Base-by-base conservation (phyloP, 2,797 vertebrate species). In the Kryptolebias ocellatus region DNA sequence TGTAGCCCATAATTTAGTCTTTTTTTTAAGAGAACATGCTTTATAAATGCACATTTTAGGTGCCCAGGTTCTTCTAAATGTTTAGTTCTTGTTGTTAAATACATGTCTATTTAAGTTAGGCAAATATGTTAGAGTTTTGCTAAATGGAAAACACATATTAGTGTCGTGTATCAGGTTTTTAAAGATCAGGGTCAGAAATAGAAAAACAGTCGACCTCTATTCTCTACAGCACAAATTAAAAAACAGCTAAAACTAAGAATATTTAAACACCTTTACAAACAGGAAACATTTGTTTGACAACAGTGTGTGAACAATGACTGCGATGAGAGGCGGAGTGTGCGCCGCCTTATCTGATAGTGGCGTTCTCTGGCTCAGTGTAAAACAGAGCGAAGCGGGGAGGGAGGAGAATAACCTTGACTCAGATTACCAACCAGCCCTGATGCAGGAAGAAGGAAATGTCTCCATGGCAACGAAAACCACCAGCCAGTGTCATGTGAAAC, bases 381-480 rank as follows among this genome's bases (percentile, higher is more conserved):
- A n/a, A 73, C 5, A 67, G 57, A 71, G 68, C 0, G 70, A 74
- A 67, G 72, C 67, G 81, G 83, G 86, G 90, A 87, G 83, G 87
- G 90, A 87, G 88, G 90, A 91, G 92, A 88, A 92, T 93, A 94
- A 94, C 93, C 94, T 94, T 93, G 90, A 95, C 94, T 96, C 93
- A 93, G 90, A 89, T 95, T 94, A 94, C 93, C 88, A 91, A 87
- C 90, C 88, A 81, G 91, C 93, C 92, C 87, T 75, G 90, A 93
- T 94, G 91, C 92, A 94, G 93, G 93, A 92, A 95, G 93, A 92
- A 95, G 95, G 95, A 96, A 96, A 93, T 90, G 93, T 95, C 92
- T 66, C 95, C 92, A 95, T 96, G 94, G 94, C 94, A 95, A 97
- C 95, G 88, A 90, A 95, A 95, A 94, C 93, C 94, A 94, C 92